Evolutionary conservation across 2,888 invertebrate species (phyloP), one percentile per base, ranked within the genome.

Genomic region (Rhamnusium bicolor): DNA sequence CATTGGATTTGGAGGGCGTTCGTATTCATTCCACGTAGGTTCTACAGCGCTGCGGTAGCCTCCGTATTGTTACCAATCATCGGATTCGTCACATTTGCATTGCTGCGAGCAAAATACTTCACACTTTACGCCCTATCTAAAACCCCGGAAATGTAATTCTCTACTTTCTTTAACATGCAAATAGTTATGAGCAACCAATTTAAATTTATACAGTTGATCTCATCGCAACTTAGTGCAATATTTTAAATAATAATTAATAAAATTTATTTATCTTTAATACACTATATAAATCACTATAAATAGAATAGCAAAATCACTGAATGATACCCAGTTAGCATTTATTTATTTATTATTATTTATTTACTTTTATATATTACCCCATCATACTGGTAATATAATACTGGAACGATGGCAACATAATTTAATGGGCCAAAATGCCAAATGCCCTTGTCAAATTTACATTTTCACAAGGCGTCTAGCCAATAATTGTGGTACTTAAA

Each of bases 51-150:
- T 73, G 76, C 67, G 76, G 70, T 69, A 70, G 76, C 71, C 75
- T 74, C 71, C 72, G 75, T 75, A 77, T 81, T 80, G 79, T 81
- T 79, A 78, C 79, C 81, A 80, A 81, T 80, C 77, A 77, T 73
- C 69, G 79, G 76, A 74, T 74, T 73, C 78, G 73, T 76, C 77
- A 72, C 74, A 79, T 79, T 79, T 76, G 78, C 79, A 80, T 80
- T 71, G 72, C 77, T 72, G 56, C 56, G 73, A 68, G 68, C 71
- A 53, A 47, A 60, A 72, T 53, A 62, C 75, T 73, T 74, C 70
- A 73, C 73, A 73, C 70, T 78, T 76, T 66, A 66, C 73, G 24
- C 73, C 66, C 73, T 16, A 67, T 67, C 51, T 61, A 56, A 67
- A 68, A 68, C 67, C 54, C 72, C 47, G 72, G 68, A 72, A 72